Conservation (phyloP, 2,797 vertebrate species). For the Notamacropus eugenii region DNA sequence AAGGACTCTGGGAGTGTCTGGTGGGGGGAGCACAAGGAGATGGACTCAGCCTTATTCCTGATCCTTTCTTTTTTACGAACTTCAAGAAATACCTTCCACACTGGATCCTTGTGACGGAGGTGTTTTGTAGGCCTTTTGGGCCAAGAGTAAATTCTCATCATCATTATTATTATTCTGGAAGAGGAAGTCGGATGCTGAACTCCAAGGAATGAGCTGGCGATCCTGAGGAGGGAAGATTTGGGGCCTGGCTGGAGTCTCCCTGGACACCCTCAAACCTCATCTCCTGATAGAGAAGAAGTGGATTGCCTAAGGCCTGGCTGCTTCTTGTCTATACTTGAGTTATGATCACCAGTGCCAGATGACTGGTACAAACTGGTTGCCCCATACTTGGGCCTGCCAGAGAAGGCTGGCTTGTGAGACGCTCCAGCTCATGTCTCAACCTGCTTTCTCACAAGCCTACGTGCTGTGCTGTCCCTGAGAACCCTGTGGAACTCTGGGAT, state of each 20-base stretch:
- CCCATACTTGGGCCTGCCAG: conserved; percentile 6
- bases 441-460: conserved; percentile 59
- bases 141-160: background rate
- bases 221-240: conserved; percentile 23
- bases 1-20: background rate
- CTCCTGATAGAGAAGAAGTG: background rate
- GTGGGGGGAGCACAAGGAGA: background rate
- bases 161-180: background rate
- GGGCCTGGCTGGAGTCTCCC: conserved; percentile 8
- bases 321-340: background rate
- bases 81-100: background rate
- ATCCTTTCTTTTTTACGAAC: background rate
- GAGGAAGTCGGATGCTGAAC: background rate
- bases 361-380: conserved; percentile 32
- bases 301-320: background rate
- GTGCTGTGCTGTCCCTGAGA: conserved; percentile 14
- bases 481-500: background rate
- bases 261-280: conserved; percentile 28
- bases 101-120: background rate
- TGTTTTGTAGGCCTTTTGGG: background rate
- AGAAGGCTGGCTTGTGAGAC: background rate
- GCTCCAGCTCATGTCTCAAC: conserved; percentile 57
- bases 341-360: conserved; percentile 43
- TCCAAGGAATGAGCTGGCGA: conserved; percentile 1
- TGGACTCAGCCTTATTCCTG: background rate